Conservation (phyloP, 2,797 vertebrate species). For the Lacerta agilis region DNA sequence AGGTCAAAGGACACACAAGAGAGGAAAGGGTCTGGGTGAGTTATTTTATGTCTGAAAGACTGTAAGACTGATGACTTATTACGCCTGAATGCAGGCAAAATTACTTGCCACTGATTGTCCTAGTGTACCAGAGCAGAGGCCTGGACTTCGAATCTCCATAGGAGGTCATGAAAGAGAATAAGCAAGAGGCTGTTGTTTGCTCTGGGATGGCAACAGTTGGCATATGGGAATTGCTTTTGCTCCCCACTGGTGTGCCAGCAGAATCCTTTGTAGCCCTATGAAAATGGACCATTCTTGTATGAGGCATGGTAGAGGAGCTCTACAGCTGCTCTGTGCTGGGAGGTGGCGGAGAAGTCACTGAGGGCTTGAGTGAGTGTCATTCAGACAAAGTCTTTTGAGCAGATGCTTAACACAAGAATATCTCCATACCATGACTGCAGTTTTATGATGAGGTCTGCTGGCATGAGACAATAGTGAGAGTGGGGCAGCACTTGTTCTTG, state of each 20-base stretch:
- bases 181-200: slow-evolving; percentile 59
- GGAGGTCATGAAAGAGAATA: slow-evolving; percentile 70
- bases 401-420: not conserved
- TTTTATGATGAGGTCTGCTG: slow-evolving; percentile 35
- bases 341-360: not conserved
- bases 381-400: slow-evolving; percentile 35
- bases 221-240: slow-evolving; percentile 77
- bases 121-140: slow-evolving; percentile 54
- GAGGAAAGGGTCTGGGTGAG: slow-evolving; percentile 53
- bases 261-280: slow-evolving; percentile 34
- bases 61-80: slow-evolving; percentile 81
- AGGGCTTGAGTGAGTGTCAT: not conserved
- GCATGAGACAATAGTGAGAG: not conserved
- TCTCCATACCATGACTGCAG: slow-evolving; percentile 10
- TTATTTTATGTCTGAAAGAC: slow-evolving; percentile 74
- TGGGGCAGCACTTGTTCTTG: not conserved
- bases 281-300: not conserved
- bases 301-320: not conserved
- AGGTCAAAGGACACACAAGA: slow-evolving; percentile 74
- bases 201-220: slow-evolving; percentile 73
- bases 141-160: slow-evolving; percentile 59
- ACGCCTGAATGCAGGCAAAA: slow-evolving; percentile 63
- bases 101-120: slow-evolving; percentile 62
- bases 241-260: slow-evolving; percentile 50
- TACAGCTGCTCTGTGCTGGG: slow-evolving; percentile 15